Evolutionary conservation across 92 coral and sea anemone species (phyloP), one percentile per base, ranked within the genome.

Genomic region (Epizoanthus fatuus): DNA sequence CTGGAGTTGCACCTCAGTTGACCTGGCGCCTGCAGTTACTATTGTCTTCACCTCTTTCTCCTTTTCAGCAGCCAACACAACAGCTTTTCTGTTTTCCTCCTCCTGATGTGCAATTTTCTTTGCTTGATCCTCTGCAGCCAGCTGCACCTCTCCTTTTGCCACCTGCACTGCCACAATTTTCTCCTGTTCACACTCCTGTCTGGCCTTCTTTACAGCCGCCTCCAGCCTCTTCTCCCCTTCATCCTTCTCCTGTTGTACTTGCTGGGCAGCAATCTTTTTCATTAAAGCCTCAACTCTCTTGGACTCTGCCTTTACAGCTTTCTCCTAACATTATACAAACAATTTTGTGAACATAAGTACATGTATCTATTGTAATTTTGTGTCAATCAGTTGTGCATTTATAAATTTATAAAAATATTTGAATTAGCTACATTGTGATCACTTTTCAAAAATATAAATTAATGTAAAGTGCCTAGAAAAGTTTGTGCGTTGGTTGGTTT

Each of bases 221-320:
- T 85, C 80, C 44, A 95, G 89, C 75, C 94, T 93, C 63, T 87
- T 87, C 68, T 95, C 87, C 38, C 94, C 98, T 59, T 94, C 96
- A 9, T 95, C 95, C 37, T 95, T 94, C 62, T 95, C 99, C 63
- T 86, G 94, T 51, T 97, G 98, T n/a, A 97, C 94, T 84, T 93
- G 97, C 53, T 95, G 98, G 16, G 93, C 91, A 14, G 99, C 97
- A 15, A 93, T 92, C 72, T 97, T 95, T 75, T 95, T 97, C 99
- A 95, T 97, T 77, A 91, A 84, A 35, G 99, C 99, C 87, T 97
- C 99, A 0, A 97, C 97, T 76, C 97, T 86, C 71, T 92, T 97
- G 84, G 97, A 95, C 55, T 97, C 99, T 78, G 98, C 94, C 75
- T 93, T 95, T 7, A 97, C 98, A 42, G 99, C 99, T 84, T 97